Evolutionary conservation across 2,113 vertebrate genomes (phyloP).

Genomic region (Verasper variegatus): DNA sequence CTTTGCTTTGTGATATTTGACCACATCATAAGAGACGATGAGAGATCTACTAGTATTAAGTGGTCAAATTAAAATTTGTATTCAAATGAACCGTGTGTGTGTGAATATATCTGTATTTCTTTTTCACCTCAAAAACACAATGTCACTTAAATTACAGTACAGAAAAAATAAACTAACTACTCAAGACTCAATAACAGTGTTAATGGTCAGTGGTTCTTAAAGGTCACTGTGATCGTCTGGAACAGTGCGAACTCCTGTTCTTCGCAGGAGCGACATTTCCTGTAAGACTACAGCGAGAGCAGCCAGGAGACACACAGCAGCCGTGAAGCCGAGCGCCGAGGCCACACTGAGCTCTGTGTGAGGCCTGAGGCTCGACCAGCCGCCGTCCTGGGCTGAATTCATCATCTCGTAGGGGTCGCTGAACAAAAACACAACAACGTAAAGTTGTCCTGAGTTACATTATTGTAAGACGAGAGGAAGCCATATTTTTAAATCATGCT

Average conservation of each 20-base stretch:
- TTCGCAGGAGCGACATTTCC: slow-evolving; percentile 40
- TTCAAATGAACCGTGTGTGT: too few species aligned
- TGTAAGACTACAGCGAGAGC: slow-evolving; percentile 33
- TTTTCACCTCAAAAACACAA: not conserved
- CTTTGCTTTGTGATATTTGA: too few species aligned
- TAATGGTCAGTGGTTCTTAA: too few species aligned
- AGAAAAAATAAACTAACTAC: not conserved
- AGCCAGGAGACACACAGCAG: slow-evolving; percentile 50
- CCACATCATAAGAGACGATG: too few species aligned
- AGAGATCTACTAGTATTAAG: too few species aligned
- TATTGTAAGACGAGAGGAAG: fast-evolving
- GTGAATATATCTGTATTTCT: too few species aligned
- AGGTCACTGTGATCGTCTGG: slow-evolving; percentile 14
- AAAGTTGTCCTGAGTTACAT: not conserved
- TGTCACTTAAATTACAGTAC: too few species aligned
- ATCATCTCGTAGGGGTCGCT: slow-evolving; percentile 30
- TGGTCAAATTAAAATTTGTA: too few species aligned
- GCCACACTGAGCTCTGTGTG: not conserved
- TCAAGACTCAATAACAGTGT: too few species aligned
- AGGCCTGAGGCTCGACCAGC: not conserved
- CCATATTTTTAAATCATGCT: slow-evolving; percentile 9
- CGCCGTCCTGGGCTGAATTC: not conserved
- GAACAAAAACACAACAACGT: not conserved
- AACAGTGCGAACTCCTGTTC: slow-evolving; percentile 54
- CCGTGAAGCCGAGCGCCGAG: slow-evolving; percentile 36